Base-by-base conservation (phyloP, 2,797 vertebrate species). In the Squalus acanthias region DNA sequence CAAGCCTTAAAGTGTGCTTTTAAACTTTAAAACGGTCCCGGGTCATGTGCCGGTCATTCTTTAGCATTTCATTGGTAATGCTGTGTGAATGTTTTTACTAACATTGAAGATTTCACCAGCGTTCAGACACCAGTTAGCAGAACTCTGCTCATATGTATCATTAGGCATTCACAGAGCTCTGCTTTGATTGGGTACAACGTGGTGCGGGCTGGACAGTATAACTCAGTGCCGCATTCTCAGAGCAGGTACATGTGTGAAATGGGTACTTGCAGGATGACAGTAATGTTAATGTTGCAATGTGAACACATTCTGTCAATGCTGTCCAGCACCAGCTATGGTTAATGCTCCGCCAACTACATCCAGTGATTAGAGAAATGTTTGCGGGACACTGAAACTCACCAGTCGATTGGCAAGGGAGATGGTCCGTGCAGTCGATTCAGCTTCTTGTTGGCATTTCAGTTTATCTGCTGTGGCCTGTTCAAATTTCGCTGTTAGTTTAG, bases 401-500 rank as follows among this genome's bases (percentile, higher is more conserved):
- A 99, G 98, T 91, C 99, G 98, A 97, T 99, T 99, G 97, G 99
- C 99, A 7, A 99, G 98, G 92, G 98, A 97, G 96, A 99, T 99
- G 97, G 98, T 99, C 96, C 97, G 97, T 0, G 98, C 98, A 0
- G 99, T 99, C 22, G 97, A 97, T 96, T 99, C 98, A 0, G 99
- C 99, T 97, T 99, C 98, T 97, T 99, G 98, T 97, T 99, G 99
- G 97, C 99, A 99, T 97, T 98, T 98, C 96, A 99, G 98, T 96
- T 99, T 99, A 96, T 99, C 99, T 65, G 98, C 97, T 0, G 99
- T 99, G 96, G 99, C 99, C 97, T 98, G 99, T 98, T 99, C 98
- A 98, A 99, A 99, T 97, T 98, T 98, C 96, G 98, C 98, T 0
- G 98, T 99, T 92, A 99, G 98, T 97, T 98, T 99, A 63, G 97